Evolutionary conservation across 2,113 vertebrate species (phyloP).

Genomic region (Lycaon pictus): DNA sequence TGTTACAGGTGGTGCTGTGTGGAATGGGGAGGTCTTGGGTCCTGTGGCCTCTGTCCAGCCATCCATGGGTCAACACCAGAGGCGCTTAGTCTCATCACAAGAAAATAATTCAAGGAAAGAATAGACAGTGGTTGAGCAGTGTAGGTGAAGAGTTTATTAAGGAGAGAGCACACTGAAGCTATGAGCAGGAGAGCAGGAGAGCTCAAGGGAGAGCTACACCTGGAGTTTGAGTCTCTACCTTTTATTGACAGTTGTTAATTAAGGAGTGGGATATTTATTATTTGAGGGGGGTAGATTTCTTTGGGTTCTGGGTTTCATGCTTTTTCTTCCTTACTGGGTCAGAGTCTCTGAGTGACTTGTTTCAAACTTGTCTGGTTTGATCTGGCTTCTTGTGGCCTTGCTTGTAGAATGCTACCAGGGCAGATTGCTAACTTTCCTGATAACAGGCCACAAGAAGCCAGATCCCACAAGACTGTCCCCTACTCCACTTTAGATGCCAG

Average conservation of each 20-base stretch:
- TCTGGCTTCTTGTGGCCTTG: background rate
- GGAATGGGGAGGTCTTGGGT: background rate
- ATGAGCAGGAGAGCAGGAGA: background rate
- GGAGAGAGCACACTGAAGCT: background rate
- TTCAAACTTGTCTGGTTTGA: background rate
- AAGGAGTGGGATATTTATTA: background rate
- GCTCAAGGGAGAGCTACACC: background rate
- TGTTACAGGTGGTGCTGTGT: background rate
- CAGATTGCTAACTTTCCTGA: background rate
- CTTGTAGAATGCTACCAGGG: background rate
- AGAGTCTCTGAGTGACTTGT: background rate
- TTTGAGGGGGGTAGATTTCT: background rate
- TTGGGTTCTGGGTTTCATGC: background rate
- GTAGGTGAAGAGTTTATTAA: background rate
- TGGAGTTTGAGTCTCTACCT: background rate
- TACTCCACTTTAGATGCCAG: background rate
- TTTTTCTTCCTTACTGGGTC: background rate
- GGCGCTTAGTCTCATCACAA: background rate
- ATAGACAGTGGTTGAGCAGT: background rate
- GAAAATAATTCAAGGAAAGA: background rate
- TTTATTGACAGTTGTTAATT: background rate
- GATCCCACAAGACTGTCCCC: background rate
- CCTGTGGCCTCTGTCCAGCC: background rate
- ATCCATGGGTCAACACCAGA: background rate
- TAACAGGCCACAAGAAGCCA: background rate